Base-by-base conservation (phyloP, 2,797 vertebrate genomes). In the Australoheros facetus region DNA sequence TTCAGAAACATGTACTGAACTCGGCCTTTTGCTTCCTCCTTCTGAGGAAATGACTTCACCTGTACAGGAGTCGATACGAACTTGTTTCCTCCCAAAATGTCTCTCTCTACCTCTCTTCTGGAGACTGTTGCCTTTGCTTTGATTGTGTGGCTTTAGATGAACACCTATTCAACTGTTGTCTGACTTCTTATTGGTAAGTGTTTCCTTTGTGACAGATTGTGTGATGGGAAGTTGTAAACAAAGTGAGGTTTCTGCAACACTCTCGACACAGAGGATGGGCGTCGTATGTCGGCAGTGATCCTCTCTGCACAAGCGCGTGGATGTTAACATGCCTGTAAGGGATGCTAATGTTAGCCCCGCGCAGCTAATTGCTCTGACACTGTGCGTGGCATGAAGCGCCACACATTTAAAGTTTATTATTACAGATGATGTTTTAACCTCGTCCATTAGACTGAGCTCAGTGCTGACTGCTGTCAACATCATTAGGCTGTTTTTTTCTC, bases 391-490 rank as follows among this genome's bases (percentile, higher is more conserved):
- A 21, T 3, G 37, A 4, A 42, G 59, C 0, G 21, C 60, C 37
- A 64, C 37, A 1, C 11, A 42, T 42, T 42, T 42, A 42, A 42
- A 42, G 11, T 42, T 42, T 1, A 14, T 42, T 0, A 10, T 13
- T 11, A 26, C 21, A 64, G 4, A 1, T 26, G 37, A 64, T 17
- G 60, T 45, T 64, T 26, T 34, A 39, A 39, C 39, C 39, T 26
- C 7, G 0, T 42, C 37, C 0, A 0, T 13, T 23, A 13, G 54
- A 13, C 54, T 2, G 21, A 21, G 21, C 54, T 23, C 54, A 55
- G 53, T 3, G 17, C 7, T 10, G 51, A 8, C 56, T 60, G 19
- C 34, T 60, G 58, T 60, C 37, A 42, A 4, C 34, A 11, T 17
- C 60, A 1, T 17, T 1, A 4, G 39, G 17, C 37, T 11, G 14